Evolutionary conservation across 1,140 invertebrate genomes (phyloP).

Genomic region (Littorina saxatilis): DNA sequence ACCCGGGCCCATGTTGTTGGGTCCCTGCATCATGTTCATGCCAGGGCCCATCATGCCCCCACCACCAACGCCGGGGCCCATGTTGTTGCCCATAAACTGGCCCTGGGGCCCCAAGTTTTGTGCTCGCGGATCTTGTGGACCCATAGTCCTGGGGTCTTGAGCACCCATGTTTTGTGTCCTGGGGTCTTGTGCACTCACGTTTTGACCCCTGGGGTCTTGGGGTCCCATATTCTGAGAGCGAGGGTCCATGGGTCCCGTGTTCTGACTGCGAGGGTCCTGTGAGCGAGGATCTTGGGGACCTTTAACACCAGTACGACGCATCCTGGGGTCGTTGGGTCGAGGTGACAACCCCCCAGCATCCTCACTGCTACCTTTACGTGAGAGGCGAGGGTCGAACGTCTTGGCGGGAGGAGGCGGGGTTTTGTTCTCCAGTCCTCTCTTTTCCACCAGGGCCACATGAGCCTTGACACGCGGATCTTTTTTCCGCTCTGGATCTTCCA

Average conservation of each 20-base stretch:
- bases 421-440: not conserved
- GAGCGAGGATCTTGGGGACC: slow-evolving; percentile 28
- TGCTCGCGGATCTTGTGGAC: slow-evolving; percentile 6
- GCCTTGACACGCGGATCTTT: slow-evolving; percentile 20
- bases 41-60: not conserved
- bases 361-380: slow-evolving; percentile 7
- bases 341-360: not conserved
- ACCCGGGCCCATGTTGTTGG: slow-evolving; percentile 33
- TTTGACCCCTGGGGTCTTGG: slow-evolving; percentile 13
- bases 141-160: slow-evolving; percentile 26
- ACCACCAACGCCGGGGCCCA: slow-evolving; percentile 23
- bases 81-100: slow-evolving; percentile 36
- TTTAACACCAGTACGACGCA: slow-evolving; percentile 2
- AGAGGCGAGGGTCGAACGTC: not conserved
- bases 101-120: slow-evolving; percentile 23
- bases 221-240: slow-evolving; percentile 5
- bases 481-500: slow-evolving; percentile 50
- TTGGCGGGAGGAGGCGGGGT: slow-evolving; percentile 8
- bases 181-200: slow-evolving; percentile 20
- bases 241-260: not conserved
- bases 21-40: slow-evolving; percentile 32
- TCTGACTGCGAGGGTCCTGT: slow-evolving; percentile 13
- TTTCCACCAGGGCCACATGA: slow-evolving; percentile 8
- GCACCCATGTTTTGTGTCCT: not conserved
- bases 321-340: slow-evolving; percentile 33